phyloP scores from a whole-genome alignment of 2,888 invertebrate species.

The Pterobdella sp. region DNA sequence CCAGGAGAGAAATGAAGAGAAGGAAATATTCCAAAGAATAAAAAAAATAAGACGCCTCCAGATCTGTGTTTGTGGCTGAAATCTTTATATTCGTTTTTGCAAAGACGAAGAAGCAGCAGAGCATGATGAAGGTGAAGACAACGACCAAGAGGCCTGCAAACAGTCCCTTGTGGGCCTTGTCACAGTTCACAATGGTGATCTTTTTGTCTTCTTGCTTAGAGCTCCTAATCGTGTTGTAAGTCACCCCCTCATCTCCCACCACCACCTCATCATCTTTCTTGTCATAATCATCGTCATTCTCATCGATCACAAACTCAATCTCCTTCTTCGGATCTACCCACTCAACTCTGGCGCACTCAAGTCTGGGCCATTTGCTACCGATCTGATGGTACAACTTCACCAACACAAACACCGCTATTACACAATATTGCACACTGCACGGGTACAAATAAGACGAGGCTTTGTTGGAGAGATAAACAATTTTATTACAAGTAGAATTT shows the following conservation, averaged over 20 bases:
- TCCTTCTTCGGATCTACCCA: constrained; percentile 13
- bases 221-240: background rate
- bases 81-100: background rate
- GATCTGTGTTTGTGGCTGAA: background rate
- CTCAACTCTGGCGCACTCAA: background rate
- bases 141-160: constrained; percentile 52
- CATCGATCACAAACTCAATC: constrained; percentile 12
- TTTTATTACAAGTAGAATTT: background rate
- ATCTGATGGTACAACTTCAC: constrained; percentile 61
- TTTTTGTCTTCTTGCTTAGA: background rate
- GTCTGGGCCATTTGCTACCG: constrained; percentile 1
- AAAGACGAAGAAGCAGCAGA: constrained; percentile 49
- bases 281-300: background rate
- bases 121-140: constrained; percentile 47
- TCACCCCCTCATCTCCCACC: background rate
- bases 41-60: constrained; percentile 1
- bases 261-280: background rate
- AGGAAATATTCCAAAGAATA: constrained; percentile 60
- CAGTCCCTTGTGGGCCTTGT: constrained; percentile 53
- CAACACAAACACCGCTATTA: constrained; percentile 85
- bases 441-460: constrained; percentile 89
- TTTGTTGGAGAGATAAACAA: constrained; percentile 54
- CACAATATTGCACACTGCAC: constrained; percentile 86
- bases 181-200: constrained; percentile 44
- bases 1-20: constrained; percentile 58